Evolutionary conservation across 1,140 invertebrate species (phyloP).

Genomic region (Asbolus verrucosus): DNA sequence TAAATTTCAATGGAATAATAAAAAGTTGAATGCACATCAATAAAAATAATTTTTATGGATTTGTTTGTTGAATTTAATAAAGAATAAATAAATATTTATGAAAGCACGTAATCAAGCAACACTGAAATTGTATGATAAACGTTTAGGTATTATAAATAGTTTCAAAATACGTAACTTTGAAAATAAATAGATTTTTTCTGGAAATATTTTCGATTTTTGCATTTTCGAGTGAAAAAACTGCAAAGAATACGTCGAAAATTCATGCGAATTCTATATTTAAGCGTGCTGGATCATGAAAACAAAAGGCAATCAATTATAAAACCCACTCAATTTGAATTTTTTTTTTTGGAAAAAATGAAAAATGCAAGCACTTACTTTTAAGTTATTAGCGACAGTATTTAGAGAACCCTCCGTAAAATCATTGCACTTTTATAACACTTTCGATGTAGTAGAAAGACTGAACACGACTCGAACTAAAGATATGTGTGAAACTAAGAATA

Average conservation of each 20-base stretch:
- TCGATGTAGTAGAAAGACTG: constrained; percentile 49
- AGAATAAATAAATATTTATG: constrained; percentile 19
- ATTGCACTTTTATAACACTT: constrained; percentile 60
- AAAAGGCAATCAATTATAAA: constrained; percentile 21
- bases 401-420: constrained; percentile 56
- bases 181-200: constrained; percentile 26
- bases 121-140: constrained; percentile 27
- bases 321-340: not conserved
- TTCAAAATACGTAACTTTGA: constrained; percentile 26
- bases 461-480: constrained; percentile 57
- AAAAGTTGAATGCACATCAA: too few relatives aligned
- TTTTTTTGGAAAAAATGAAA: not conserved
- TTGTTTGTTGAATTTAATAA: constrained; percentile 23
- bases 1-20: not conserved
- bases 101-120: constrained; percentile 21
- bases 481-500: constrained; percentile 62
- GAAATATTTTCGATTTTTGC: not conserved
- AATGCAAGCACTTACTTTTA: constrained; percentile 19
- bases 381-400: constrained; percentile 38
- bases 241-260: constrained; percentile 1
- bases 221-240: constrained; percentile 9
- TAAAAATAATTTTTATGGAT: not conserved
- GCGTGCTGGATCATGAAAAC: not conserved
- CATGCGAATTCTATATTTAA: constrained; percentile 28
- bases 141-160: constrained; percentile 24